phyloP scores from a whole-genome alignment of 1,140 invertebrate genomes.

The Cepaea nemoralis region DNA sequence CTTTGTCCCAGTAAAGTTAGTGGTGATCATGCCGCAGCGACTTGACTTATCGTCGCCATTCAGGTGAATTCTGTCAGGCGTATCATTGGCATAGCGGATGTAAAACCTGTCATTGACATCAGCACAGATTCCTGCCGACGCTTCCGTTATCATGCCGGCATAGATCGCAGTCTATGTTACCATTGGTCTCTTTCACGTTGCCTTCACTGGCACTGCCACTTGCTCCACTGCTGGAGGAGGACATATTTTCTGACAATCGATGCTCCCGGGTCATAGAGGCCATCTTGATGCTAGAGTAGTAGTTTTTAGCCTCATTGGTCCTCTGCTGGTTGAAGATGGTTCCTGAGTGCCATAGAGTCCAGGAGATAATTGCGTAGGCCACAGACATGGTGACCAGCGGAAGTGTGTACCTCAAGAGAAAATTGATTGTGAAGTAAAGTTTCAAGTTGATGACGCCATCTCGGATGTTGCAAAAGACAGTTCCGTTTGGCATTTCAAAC shows the following conservation, averaged over 20 bases:
- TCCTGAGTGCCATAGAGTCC: constrained; percentile 73
- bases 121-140: background rate
- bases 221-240: constrained; percentile 10
- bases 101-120: background rate
- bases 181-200: background rate
- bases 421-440: constrained; percentile 53
- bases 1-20: background rate
- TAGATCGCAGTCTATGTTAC: background rate
- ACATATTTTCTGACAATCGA: constrained; percentile 14
- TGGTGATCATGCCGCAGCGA: background rate
- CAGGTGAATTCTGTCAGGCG: background rate
- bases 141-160: background rate
- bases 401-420: constrained; percentile 79
- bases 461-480: constrained; percentile 45
- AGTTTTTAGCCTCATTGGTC: constrained; percentile 22
- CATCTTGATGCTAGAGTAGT: background rate
- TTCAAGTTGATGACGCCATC: constrained; percentile 46
- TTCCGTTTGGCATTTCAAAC: constrained; percentile 20
- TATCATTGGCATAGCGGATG: background rate
- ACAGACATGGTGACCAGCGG: constrained; percentile 86
- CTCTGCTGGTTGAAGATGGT: constrained; percentile 7
- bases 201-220: background rate
- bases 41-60: background rate
- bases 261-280: background rate
- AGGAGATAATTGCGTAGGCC: constrained; percentile 83